Conservation (phyloP, 2,113 vertebrate genomes). For the zebrafish (Danio rerio) region DNA sequence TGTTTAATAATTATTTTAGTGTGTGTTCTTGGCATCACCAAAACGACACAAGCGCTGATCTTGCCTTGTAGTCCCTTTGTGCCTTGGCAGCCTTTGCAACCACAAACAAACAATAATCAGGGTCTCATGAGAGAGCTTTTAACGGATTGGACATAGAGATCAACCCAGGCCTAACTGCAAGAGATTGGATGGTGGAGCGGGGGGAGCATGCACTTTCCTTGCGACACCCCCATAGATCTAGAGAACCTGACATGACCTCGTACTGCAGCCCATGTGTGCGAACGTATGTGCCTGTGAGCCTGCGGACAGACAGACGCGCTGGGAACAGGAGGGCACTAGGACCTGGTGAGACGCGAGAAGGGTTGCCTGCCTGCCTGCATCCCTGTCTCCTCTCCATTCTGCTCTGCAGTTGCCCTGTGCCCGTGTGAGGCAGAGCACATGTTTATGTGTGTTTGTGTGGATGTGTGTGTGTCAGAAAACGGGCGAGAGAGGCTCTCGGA, state of each 20-base stretch:
- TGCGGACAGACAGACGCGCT: not conserved
- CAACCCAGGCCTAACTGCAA: slow-evolving; percentile 24
- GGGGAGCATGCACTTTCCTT: slow-evolving; percentile 11
- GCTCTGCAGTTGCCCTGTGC: slow-evolving; percentile 74
- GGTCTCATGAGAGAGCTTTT: slow-evolving; percentile 64
- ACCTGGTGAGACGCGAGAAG: slow-evolving; percentile 69
- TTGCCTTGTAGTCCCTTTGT: not conserved
- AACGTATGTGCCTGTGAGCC: not conserved
- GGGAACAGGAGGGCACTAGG: slow-evolving; percentile 70
- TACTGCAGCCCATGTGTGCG: not conserved
- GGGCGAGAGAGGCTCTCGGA: slow-evolving; percentile 53
- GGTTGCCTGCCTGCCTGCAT: slow-evolving; percentile 64
- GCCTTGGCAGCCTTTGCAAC: slow-evolving; percentile 32
- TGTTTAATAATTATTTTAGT: not conserved
- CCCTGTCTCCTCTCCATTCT: slow-evolving; percentile 66
- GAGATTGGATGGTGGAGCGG: slow-evolving; percentile 18
- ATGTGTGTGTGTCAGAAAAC: slow-evolving; percentile 38
- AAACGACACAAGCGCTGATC: not conserved
- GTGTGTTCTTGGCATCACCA: not conserved
- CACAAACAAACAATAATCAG: slow-evolving; percentile 66
- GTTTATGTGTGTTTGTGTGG: slow-evolving; percentile 40
- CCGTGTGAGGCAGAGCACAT: slow-evolving; percentile 36
- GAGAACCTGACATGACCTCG: not conserved
- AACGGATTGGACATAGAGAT: slow-evolving; percentile 53
- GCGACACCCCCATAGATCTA: slow-evolving; percentile 7